Conservation (phyloP, 2,113 vertebrate species). For the Tursiops truncatus region DNA sequence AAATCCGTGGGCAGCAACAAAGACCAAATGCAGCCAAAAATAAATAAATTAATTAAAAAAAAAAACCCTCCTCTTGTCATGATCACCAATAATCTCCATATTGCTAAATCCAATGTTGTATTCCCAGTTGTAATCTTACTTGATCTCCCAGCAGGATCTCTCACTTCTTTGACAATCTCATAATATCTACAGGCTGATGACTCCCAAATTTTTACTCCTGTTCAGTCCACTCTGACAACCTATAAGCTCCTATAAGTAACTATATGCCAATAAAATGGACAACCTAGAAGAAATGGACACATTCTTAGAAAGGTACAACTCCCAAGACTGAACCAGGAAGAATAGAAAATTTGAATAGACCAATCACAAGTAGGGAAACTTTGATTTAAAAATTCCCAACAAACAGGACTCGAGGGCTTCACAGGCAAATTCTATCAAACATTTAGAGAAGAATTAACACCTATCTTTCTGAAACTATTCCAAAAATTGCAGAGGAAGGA, state of each 20-base stretch:
- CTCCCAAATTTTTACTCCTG: neutral
- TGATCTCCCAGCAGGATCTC: neutral
- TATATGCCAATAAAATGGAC: neutral
- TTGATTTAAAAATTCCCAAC: no score
- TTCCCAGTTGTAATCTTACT: neutral
- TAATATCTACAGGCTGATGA: neutral
- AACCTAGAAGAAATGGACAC: neutral
- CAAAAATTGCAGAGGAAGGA: no score
- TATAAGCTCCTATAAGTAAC: neutral
- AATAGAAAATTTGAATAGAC: no score
- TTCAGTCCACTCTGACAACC: neutral
- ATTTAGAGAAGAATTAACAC: no score
- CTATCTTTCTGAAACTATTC: no score
- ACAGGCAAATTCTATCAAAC: no score
- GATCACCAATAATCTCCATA: neutral
- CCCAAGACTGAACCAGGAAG: neutral
- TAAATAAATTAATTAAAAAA: no score
- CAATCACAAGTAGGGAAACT: no score
- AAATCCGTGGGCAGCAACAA: no score
- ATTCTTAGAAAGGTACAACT: neutral
- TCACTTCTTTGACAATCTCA: neutral
- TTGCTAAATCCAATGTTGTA: neutral
- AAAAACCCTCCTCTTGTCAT: no score
- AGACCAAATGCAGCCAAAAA: no score
- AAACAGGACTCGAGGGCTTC: no score